Percentiles rank a stretch among this genome's conserved stretches.
Conservation (phyloP, 2,113 vertebrate genomes). For the Setophaga coronata region DNA sequence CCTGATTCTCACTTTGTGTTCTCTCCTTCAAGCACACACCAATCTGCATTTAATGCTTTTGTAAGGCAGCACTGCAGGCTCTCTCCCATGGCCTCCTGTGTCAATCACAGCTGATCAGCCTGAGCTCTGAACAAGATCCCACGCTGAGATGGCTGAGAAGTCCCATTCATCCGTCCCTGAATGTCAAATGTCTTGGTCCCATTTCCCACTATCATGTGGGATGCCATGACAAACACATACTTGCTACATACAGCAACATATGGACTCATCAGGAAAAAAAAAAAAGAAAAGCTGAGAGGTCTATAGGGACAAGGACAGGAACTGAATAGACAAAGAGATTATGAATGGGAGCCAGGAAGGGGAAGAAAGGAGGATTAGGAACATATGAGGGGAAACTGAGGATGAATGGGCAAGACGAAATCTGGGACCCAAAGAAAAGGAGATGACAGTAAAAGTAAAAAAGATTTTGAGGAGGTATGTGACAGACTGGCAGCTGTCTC, state of each 20-base stretch:
- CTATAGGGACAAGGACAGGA: neutral
- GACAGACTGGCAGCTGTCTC: neutral
- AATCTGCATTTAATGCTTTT: neutral
- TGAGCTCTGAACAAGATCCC: neutral
- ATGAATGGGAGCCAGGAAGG: neutral
- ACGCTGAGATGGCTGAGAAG: neutral
- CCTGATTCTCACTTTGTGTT: neutral
- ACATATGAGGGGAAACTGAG: neutral
- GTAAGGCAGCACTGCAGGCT: neutral
- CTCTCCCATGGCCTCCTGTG: neutral
- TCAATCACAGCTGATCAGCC: neutral
- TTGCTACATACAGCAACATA: neutral
- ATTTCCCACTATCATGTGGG: neutral
- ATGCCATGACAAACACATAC: neutral
- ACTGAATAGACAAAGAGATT: neutral
- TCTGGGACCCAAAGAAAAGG: neutral
- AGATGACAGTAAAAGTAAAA: neutral
- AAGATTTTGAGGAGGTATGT: neutral
- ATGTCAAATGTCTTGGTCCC: neutral
- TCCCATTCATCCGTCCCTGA: neutral
- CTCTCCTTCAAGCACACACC: neutral
- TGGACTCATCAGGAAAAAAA: neutral
- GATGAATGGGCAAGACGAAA: neutral
- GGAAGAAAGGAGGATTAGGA: neutral
- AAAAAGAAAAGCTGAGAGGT: neutral